Evolutionary conservation across 2,888 invertebrate genomes (phyloP).

Genomic region (Drosophila heteroneura): DNA sequence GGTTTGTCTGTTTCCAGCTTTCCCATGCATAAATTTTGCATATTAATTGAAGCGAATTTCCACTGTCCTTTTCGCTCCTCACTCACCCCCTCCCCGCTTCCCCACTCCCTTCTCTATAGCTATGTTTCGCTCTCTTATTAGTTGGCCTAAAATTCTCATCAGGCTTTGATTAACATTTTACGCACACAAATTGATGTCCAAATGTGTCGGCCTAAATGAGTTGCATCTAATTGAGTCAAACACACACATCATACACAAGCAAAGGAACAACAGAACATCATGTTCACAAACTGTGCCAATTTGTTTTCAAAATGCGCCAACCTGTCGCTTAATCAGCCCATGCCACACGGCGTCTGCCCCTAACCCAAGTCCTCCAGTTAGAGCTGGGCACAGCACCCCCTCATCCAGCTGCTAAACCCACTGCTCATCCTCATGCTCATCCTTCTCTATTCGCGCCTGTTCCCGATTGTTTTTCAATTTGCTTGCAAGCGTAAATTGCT

Average conservation of each 20-base stretch:
- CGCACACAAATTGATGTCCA: conserved; percentile 58
- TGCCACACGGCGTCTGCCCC: neutral
- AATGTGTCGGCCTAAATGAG: conserved; percentile 67
- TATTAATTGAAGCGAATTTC: conserved; percentile 75
- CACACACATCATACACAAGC: neutral
- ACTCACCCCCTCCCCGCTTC: neutral
- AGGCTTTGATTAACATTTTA: conserved; percentile 79
- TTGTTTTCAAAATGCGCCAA: conserved; percentile 79
- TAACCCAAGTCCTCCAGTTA: neutral
- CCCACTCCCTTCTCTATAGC: neutral
- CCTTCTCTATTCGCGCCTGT: conserved; percentile 31
- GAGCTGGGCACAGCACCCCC: neutral
- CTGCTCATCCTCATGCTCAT: too few relatives aligned
- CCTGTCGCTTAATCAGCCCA: conserved; percentile 66
- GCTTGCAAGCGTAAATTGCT: conserved; percentile 73
- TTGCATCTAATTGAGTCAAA: conserved; percentile 79
- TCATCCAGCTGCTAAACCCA: conserved; percentile 1
- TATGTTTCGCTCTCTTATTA: conserved; percentile 45
- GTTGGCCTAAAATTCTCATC: conserved; percentile 75
- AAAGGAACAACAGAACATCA: conserved; percentile 29
- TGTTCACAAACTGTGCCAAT: conserved; percentile 77
- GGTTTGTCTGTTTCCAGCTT: conserved; percentile 71
- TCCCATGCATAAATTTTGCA: conserved; percentile 80
- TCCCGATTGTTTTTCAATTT: conserved; percentile 74
- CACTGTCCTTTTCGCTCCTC: conserved; percentile 3